Evolutionary conservation across 2,797 vertebrate species (phyloP).

Genomic region (Anabas testudineus): DNA sequence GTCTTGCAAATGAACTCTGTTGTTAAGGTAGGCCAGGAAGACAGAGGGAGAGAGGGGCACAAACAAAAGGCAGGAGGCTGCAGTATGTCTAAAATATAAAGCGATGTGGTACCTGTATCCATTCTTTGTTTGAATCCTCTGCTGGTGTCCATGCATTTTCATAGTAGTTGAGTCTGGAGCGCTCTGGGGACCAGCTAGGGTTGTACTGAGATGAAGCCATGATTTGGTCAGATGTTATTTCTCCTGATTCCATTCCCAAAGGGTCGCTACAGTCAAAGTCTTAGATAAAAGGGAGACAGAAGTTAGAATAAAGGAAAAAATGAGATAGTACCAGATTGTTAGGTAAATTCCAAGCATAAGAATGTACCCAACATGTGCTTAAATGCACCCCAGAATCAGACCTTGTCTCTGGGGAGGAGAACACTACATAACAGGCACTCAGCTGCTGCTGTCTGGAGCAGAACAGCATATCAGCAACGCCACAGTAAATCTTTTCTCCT

Average conservation of each 20-base stretch:
- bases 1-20: slow-evolving; percentile 43
- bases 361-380: slow-evolving; percentile 41
- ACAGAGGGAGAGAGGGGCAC: slow-evolving; percentile 49
- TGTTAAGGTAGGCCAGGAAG: slow-evolving; percentile 55
- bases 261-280: slow-evolving; percentile 96
- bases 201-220: slow-evolving; percentile 95
- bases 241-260: slow-evolving; percentile 96
- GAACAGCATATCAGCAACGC: slow-evolving; percentile 61
- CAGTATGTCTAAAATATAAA: not conserved
- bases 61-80: slow-evolving; percentile 28
- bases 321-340: slow-evolving; percentile 31
- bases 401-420: slow-evolving; percentile 61
- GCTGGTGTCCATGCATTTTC: slow-evolving; percentile 98
- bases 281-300: slow-evolving; percentile 53
- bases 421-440: slow-evolving; percentile 64
- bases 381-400: slow-evolving; percentile 46
- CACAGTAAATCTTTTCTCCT: slow-evolving; percentile 60
- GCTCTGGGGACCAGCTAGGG: slow-evolving; percentile 93
- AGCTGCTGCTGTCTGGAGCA: slow-evolving; percentile 38
- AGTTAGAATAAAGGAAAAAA: not conserved
- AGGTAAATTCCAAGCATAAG: slow-evolving; percentile 29
- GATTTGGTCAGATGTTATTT: slow-evolving; percentile 95
- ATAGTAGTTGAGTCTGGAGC: slow-evolving; percentile 94
- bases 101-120: slow-evolving; percentile 92
- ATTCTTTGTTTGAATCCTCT: slow-evolving; percentile 93